phyloP scores from a whole-genome alignment of 1,140 invertebrate species.

The Drosophila biarmipes region DNA sequence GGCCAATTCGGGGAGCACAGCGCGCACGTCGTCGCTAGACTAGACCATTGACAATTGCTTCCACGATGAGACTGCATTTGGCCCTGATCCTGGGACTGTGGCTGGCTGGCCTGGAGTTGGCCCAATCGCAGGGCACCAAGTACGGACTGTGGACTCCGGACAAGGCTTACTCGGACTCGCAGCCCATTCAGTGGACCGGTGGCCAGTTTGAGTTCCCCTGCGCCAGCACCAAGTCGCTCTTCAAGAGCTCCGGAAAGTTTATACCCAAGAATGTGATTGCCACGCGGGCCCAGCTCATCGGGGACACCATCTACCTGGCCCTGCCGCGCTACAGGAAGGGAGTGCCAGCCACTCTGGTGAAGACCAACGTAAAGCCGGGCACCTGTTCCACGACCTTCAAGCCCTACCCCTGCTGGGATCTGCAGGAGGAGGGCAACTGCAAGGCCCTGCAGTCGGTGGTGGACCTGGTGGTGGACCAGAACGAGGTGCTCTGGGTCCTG shows the following conservation, averaged over 20 bases:
- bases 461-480: conserved; percentile 86
- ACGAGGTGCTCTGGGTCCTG: conserved; percentile 86
- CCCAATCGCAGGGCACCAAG: conserved; percentile 65
- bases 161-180: conserved; percentile 60
- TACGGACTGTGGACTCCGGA: conserved; percentile 75
- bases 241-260: conserved; percentile 85
- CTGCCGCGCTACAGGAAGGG: conserved; percentile 86
- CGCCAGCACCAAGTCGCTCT: conserved; percentile 85
- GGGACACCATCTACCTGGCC: conserved; percentile 86
- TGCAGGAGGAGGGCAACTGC: conserved; percentile 87
- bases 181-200: conserved; percentile 84
- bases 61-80: conserved; percentile 34
- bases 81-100: conserved; percentile 15
- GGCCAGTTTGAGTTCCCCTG: conserved; percentile 86
- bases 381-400: conserved; percentile 84
- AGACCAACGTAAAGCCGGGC: conserved; percentile 83
- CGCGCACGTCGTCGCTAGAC: conserved; percentile 25
- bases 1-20: conserved; percentile 33
- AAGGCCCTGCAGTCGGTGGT: conserved; percentile 87
- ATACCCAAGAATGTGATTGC: conserved; percentile 87
- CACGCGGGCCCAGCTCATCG: conserved; percentile 86
- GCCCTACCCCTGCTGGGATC: conserved; percentile 87
- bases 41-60: conserved; percentile 18
- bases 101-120: neutral
- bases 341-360: conserved; percentile 86